These are phyloP conservation scores for Peromyscus polionotus DNA, from an alignment of 2,113 vertebrate species.

Conservation along the genomic window DNA sequence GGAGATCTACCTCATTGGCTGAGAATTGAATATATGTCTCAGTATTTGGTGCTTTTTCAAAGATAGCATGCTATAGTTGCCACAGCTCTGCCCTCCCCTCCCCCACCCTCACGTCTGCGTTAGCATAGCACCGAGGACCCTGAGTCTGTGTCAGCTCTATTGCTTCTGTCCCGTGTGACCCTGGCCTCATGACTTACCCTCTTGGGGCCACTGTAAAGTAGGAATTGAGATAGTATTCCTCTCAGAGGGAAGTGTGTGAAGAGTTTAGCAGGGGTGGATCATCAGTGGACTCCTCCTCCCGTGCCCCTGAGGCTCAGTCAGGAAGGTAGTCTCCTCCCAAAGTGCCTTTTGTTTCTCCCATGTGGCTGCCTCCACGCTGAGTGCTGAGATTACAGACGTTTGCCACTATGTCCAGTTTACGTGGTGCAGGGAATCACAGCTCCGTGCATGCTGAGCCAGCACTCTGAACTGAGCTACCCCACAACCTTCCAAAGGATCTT, in stretches of 20 bases:
- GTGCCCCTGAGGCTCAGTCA: neutral
- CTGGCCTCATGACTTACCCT: neutral
- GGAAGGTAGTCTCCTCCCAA: neutral
- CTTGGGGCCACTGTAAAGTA: neutral
- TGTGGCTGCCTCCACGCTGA: neutral
- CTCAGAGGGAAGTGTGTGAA: slow-evolving; percentile 16
- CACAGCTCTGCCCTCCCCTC: neutral
- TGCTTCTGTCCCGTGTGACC: neutral
- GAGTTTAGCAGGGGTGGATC: neutral
- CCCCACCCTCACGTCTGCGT: neutral
- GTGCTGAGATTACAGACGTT: neutral
- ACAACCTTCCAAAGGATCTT: neutral
- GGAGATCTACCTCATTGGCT: neutral
- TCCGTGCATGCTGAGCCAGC: neutral
- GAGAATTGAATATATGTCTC: neutral
- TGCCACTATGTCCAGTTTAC: neutral
- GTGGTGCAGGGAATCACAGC: neutral
- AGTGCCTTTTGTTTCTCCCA: neutral
- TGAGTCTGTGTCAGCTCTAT: neutral
- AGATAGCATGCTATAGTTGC: neutral
- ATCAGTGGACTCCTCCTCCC: neutral
- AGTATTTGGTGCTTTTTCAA: neutral
- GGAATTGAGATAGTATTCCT: neutral
- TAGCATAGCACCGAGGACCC: neutral
- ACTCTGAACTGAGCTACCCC: neutral